Base-by-base conservation (phyloP, 2,113 vertebrate species). In the Agelaius tricolor region DNA sequence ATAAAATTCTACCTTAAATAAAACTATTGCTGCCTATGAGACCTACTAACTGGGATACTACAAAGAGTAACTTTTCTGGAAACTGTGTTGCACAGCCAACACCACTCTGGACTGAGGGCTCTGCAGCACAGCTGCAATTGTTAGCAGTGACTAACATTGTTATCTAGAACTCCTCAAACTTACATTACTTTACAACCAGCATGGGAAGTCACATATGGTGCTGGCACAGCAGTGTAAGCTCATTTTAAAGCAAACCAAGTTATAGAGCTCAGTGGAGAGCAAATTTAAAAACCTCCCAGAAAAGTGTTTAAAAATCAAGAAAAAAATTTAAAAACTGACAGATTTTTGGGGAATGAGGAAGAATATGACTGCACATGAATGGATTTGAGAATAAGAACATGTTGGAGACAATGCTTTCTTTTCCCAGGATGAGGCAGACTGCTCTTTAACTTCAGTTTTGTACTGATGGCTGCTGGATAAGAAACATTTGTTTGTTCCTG, bases 241-340 rank as follows among this genome's bases (percentile, higher is more conserved):
- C 26, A 69, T 88, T 91, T 91, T 49, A 91, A 89, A 91, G 75
- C 62, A 92, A 84, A 80, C 33, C 11, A 26, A 87, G 52, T 66
- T 93, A 57, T 59, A 94, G 20, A 69, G 33, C 20, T 71, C 67
- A 14, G 35, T 61, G 57, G 13, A 79, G 39, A 68, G 3, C 13
- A 68, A 30, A 69, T 18, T 68, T 26, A 1, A 89, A 90, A 84
- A 68, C 13, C 11, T 72, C 27, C 8, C 41, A 66, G 18, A 44
- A 73, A 81, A 24, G 8, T 30, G 11, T 19, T 80, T 61, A 35
- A 77, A 82, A 49, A 12, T 22, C 5, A 35, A 44, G 15, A 26
- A 41, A 54, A n/a, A 81, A 22, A 61, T 10, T 4, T 11, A 0
- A 24, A 31, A 22, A 26, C 23, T 1, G 15, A 23, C 22, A 55